Evolutionary conservation across 2,797 vertebrate species (phyloP), one percentile per base, ranked within the genome.

Genomic region (Girardinus metallicus): DNA sequence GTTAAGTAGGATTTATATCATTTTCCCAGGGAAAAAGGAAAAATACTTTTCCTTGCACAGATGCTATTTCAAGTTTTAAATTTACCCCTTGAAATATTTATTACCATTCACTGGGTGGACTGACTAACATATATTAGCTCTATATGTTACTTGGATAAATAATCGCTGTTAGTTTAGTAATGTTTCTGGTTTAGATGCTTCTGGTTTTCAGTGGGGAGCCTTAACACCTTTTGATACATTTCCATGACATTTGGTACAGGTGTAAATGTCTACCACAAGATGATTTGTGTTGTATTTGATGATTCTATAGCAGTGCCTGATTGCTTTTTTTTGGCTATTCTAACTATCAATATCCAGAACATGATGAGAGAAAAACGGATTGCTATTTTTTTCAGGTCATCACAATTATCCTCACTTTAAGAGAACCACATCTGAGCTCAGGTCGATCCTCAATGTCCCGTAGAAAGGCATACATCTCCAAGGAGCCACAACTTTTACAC

Each of bases 211-310:
- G 34, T 76, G 23, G 75, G 73, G 68, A 29, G 21, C 75, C 18
- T 77, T 1, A 79, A 75, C 23, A 64, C 44, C 36, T 73, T 23
- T 55, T 43, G 34, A 80, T 76, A 26, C 21, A 74, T 68, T 76
- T 34, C 29, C 47, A 26, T 77, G 71, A 77, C 39, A 77, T 64
- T 76, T 79, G 21, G 21, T 74, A 72, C 60, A 79, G 72, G 74
- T 46, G 41, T 81, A 55, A 43, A 53, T 2, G 55, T 72, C 55
- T 46, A 43, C 66, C 29, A 43, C 4, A 49, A 21, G 57, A 53
- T 62, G 11, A 80, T 47, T 78, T 64, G 43, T 70, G 53, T 29
- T 7, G 47, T 64, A 46, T 70, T 29, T 57, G 29, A 31, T 73
- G 73, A 74, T 74, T 53, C 29, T 53, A 55, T 76, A 74, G 68